Base-by-base conservation (phyloP, 2,113 vertebrate genomes). In the Mirza zaza region DNA sequence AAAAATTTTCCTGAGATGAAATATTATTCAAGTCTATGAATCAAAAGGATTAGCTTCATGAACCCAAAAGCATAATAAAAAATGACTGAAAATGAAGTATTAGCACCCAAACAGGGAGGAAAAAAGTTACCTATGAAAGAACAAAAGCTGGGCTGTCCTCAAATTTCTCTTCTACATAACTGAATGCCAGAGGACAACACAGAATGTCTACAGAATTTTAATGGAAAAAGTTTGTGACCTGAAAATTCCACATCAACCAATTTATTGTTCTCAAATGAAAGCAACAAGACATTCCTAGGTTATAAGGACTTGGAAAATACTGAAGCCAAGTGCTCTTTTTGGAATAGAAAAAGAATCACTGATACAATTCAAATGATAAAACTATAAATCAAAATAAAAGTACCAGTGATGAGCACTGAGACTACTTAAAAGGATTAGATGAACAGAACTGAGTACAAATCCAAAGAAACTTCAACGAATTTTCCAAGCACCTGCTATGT, bases 221-320 rank as follows among this genome's bases (percentile, higher is more conserved):
- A 96, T 63, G 77, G 85, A 85, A 97, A 96, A 88, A 90, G 13
- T 86, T 90, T 95, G 81, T 87, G 42, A 98, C 94, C 52, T 92
- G 67, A 94, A 94, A 97, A 97, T 97, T 97, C 61, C 61, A 95
- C 61, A 79, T 76, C 73, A 88, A 63, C 61, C 34, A 96, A 94
- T 88, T 94, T 96, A 94, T 86, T 97, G 39, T 94, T 93, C 48
- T 92, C 59, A 71, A 80, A 50, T 87, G 77, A 95, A 95, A 96
- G 76, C 48, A 93, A 87, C 61, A 70, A 96, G 65, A 65, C 83
- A 94, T 91, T 97, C 91, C 29, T 50, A 61, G 20, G 25, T 87
- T 93, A 45, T 63, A 97, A 97, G 50, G 71, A 79, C 45, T 96
- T 90, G 81, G 93, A 97, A 97, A 96, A 92, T 94, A 85, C 50